Evolutionary conservation across 2,797 vertebrate species (phyloP).

Genomic region (Sphenodon punctatus): DNA sequence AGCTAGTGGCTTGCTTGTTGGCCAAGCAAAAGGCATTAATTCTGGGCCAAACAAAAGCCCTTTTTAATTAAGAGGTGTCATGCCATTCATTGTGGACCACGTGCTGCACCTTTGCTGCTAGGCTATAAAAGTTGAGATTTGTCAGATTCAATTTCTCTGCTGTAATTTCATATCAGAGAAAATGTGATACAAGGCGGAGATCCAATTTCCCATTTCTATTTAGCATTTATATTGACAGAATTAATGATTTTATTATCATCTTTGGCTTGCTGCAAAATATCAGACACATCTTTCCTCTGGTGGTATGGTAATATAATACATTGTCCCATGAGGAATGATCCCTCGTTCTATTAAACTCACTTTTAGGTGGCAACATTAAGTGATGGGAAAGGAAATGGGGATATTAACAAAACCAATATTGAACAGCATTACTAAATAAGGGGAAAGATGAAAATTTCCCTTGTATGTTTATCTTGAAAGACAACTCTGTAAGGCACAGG

Average conservation of each 20-base stretch:
- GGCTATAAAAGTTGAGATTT: constrained; percentile 62
- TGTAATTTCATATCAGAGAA: constrained; percentile 73
- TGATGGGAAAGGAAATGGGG: constrained; percentile 25
- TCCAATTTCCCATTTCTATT: constrained; percentile 79
- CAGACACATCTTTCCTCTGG: constrained; percentile 46
- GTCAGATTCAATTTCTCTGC: constrained; percentile 71
- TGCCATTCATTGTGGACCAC: constrained; percentile 69
- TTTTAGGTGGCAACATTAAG: constrained; percentile 6
- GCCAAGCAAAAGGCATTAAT: constrained; percentile 52
- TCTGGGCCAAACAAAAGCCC: constrained; percentile 65
- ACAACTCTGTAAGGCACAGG: constrained; percentile 31
- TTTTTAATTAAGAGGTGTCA: constrained; percentile 78
- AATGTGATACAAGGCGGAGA: constrained; percentile 69
- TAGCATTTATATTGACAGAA: constrained; percentile 85
- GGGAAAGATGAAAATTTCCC: constrained; percentile 37
- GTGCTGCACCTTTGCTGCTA: constrained; percentile 63
- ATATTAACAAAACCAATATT: constrained; percentile 7
- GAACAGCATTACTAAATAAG: constrained; percentile 7
- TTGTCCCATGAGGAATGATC: constrained; percentile 3
- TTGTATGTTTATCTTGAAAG: constrained; percentile 22
- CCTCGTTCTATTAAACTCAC: constrained; percentile 18
- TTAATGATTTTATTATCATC: constrained; percentile 78
- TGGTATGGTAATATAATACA: constrained; percentile 34
- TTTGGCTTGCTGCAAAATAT: constrained; percentile 67
- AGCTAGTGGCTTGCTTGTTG: constrained; percentile 59